Base-by-base conservation (phyloP, 2,113 vertebrate genomes). In the Diglossa brunneiventris region DNA sequence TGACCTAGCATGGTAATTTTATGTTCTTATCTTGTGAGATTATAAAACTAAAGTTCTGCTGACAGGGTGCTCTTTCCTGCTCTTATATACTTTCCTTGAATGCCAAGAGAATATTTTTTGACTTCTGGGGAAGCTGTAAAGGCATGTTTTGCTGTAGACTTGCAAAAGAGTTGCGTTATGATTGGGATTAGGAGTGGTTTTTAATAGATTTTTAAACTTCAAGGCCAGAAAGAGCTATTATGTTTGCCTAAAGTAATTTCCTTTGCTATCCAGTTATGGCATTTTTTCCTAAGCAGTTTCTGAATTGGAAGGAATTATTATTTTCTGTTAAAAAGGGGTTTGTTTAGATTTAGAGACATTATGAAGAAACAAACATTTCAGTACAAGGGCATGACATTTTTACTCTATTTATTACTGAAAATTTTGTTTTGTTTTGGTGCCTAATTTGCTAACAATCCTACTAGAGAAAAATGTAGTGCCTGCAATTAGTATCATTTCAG, bases 151-250 rank as follows among this genome's bases (percentile, higher is more conserved):
- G 26, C 44, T 46, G 46, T 11, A 76, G 26, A 46, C 18, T 83
- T 94, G 33, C n/a, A 62, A 73, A 88, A 66, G 21, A 22, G 4
- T 50, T 87, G 18, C 13, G 23, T 80, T 92, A 80, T 80, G 67
- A 63, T 58, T 19, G 10, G 35, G 52, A 83, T 89, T 93, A 87
- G 87, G 63, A 78, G 24, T 4, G 2, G n/a, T 52, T 94, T 88
- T 95, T 72, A 91, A 89, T 55, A 70, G 55, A 63, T 80, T 93
- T 86, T 73, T 67, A 87, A 93, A 87, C 75, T 83, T 87, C 44
- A 74, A 67, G 44, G 23, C 39, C 68, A 95, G 56, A 90, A 93
- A 86, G 24, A 67, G 35, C 16, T 31, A 35, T 87, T 82, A 72
- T 61, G 31, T 49, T 90, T 87, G 44, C 22, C 16, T 56, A 63